Conservation (phyloP, 2,888 invertebrate genomes). For the Epiblema foenella region DNA sequence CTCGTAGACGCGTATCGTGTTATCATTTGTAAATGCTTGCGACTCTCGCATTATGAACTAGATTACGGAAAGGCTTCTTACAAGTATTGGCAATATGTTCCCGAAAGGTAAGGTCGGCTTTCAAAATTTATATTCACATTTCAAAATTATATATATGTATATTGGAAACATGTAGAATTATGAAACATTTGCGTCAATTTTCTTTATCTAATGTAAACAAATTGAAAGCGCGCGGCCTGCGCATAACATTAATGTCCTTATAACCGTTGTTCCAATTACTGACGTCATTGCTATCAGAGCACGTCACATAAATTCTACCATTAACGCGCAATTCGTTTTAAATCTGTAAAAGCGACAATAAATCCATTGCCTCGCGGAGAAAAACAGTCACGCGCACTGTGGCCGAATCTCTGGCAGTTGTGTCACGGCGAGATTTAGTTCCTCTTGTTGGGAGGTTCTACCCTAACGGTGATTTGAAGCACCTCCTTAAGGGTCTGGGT, state of each 20-base stretch:
- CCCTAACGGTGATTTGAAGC: too few species aligned
- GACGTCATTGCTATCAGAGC: constrained; percentile 61
- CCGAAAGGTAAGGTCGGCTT: too few species aligned
- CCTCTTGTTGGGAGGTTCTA: too few species aligned
- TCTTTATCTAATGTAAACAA: constrained; percentile 39
- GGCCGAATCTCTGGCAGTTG: too few species aligned
- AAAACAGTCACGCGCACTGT: too few species aligned
- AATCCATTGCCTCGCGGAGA: constrained; percentile 9
- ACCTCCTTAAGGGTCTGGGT: too few species aligned
- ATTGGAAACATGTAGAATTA: constrained; percentile 5
- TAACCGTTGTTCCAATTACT: constrained; percentile 48
- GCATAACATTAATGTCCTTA: constrained; percentile 36
- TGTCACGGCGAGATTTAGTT: too few species aligned
- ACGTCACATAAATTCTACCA: constrained; percentile 46
- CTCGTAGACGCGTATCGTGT: too few species aligned
- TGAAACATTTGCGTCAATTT: constrained; percentile 19
- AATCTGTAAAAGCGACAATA: constrained; percentile 17
- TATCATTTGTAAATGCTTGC: too few species aligned
- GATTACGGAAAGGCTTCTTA: too few species aligned
- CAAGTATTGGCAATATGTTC: too few species aligned
- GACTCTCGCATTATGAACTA: too few species aligned
- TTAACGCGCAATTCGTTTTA: constrained; percentile 39
- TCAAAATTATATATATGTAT: background rate
- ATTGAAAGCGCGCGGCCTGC: constrained; percentile 23
- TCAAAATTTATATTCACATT: constrained; percentile 15